Conservation (phyloP, 2,797 vertebrate genomes). For the Acanthurus lineatus region DNA sequence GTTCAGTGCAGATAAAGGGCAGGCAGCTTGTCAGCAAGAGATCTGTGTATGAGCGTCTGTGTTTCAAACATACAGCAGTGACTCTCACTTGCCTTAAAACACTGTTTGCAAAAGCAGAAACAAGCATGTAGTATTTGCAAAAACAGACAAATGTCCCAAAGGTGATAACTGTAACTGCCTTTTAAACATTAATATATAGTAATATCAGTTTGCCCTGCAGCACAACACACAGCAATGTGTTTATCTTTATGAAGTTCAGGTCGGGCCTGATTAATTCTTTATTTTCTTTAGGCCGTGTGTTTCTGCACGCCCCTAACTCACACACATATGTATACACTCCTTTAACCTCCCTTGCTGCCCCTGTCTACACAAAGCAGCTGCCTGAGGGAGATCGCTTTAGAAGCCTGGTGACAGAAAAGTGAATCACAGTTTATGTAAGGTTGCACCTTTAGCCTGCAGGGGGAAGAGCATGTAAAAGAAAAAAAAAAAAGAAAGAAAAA, state of each 20-base stretch:
- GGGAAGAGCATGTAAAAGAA: conserved; percentile 10
- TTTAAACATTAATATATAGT: conserved; percentile 15
- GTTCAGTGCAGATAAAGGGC: conserved; percentile 17
- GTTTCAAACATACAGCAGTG: conserved; percentile 32
- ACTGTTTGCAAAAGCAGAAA: conserved; percentile 30
- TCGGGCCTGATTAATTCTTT: not conserved
- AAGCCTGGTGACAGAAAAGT: conserved; percentile 64
- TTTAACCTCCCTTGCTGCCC: conserved; percentile 28
- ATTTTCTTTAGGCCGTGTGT: conserved; percentile 34
- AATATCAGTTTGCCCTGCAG: conserved; percentile 12
- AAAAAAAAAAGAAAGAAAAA: not conserved
- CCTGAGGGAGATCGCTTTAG: conserved; percentile 43
- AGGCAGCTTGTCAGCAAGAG: conserved; percentile 26
- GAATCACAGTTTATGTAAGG: conserved; percentile 66
- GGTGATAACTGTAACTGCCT: conserved; percentile 28
- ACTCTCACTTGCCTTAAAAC: conserved; percentile 22
- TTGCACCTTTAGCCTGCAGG: conserved; percentile 36
- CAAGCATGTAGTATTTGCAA: not conserved
- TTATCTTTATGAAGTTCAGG: conserved; percentile 23
- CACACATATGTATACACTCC: conserved; percentile 7
- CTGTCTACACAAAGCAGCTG: conserved; percentile 58
- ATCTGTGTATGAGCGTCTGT: conserved; percentile 4
- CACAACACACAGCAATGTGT: conserved; percentile 8
- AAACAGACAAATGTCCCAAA: conserved; percentile 17
- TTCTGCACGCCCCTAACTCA: conserved; percentile 11